Conservation (phyloP, 2,888 invertebrate species). For the Danaus chrysippus region DNA sequence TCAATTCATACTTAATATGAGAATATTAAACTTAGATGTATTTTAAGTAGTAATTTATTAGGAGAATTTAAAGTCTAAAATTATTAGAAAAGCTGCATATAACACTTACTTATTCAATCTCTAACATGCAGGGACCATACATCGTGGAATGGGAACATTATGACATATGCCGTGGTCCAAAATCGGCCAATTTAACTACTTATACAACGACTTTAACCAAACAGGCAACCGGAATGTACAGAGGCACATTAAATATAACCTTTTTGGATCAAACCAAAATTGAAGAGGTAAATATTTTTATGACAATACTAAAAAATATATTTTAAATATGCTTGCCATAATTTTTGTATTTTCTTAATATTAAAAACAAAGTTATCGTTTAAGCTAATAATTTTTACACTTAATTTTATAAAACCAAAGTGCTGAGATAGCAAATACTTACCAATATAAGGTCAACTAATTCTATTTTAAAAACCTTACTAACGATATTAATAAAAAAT, state of each 20-base stretch:
- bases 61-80: not conserved
- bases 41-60: not conserved
- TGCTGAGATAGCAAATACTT: too few relatives aligned
- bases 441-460: too few relatives aligned
- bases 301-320: too few relatives aligned
- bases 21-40: not conserved
- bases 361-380: too few relatives aligned
- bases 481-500: too few relatives aligned
- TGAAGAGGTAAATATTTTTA: conserved; percentile 37
- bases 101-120: not conserved
- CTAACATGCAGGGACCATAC: conserved; percentile 42
- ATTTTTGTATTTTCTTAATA: not conserved
- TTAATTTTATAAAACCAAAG: too few relatives aligned
- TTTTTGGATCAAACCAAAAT: conserved; percentile 36
- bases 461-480: too few relatives aligned
- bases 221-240: conserved; percentile 30
- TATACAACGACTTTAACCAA: conserved; percentile 24
- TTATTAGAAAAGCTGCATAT: not conserved
- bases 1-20: too few relatives aligned
- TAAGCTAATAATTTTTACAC: too few relatives aligned
- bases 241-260: conserved; percentile 37
- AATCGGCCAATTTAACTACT: conserved; percentile 36
- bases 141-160: conserved; percentile 36
- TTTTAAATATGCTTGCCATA: not conserved
- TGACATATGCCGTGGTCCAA: conserved; percentile 43